Conservation (phyloP, 1,140 invertebrate genomes). For the Drosophila micromelanica region DNA sequence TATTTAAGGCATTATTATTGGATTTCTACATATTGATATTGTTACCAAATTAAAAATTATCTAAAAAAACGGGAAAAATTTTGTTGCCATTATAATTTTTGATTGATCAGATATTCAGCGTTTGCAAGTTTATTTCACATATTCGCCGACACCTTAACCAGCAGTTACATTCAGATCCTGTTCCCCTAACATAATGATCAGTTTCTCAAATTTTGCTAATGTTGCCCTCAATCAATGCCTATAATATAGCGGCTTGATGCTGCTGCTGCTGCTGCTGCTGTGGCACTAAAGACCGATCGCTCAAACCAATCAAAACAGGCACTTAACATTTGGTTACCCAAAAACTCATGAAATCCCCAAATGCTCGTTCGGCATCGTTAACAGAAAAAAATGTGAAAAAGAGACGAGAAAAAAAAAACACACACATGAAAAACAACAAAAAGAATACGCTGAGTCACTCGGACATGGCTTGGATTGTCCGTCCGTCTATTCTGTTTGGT, state of each 20-base stretch:
- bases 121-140: conserved; percentile 4
- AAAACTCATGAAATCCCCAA: conserved; percentile 3
- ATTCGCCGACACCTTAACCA: conserved; percentile 6
- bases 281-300: conserved; percentile 9
- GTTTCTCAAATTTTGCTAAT: conserved; percentile 28
- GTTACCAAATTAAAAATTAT: too few relatives aligned
- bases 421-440: not conserved
- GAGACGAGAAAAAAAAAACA: not conserved
- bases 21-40: too few relatives aligned
- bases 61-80: too few relatives aligned
- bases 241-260: too few relatives aligned
- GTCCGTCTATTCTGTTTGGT: conserved; percentile 3
- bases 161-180: not conserved
- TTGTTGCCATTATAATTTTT: not conserved
- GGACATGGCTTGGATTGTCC: conserved; percentile 45
- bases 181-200: conserved; percentile 13
- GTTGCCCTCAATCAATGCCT: too few relatives aligned
- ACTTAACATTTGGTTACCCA: conserved; percentile 72
- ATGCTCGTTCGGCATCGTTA: conserved; percentile 3
- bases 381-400: not conserved
- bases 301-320: conserved; percentile 79
- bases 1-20: too few relatives aligned
- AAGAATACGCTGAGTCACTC: conserved; percentile 63
- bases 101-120: conserved; percentile 19
- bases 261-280: not conserved